Evolutionary conservation across 2,888 invertebrate genomes (phyloP).

Genomic region (Leucophenga montana): DNA sequence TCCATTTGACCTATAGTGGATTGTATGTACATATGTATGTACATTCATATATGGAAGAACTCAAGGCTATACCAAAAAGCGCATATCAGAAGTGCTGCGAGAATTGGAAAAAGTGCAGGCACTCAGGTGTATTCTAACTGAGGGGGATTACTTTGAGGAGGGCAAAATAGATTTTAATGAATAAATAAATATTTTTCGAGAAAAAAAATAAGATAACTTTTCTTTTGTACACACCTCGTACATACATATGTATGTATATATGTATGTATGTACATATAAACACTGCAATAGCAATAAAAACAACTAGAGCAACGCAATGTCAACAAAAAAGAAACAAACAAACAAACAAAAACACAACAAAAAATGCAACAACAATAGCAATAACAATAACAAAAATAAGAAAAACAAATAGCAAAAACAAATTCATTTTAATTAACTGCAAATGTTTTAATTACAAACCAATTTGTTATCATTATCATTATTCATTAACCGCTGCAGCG

Average conservation of each 20-base stretch:
- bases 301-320: background rate
- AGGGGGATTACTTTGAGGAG: no score
- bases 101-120: no score
- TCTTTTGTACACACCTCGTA: no score
- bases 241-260: background rate
- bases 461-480: background rate
- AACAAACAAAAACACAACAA: no score
- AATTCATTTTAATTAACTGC: conserved; percentile 13
- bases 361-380: background rate
- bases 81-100: no score
- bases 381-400: background rate
- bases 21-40: background rate
- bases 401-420: background rate
- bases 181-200: no score
- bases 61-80: no score
- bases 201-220: no score
- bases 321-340: background rate
- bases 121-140: no score
- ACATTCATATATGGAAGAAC: no score
- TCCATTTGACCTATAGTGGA: no score
- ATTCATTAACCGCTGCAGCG: background rate
- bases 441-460: background rate
- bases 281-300: background rate
- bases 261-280: background rate
- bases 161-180: no score